phyloP scores from a whole-genome alignment of 2,113 vertebrate species.

The Todiramphus chloris region DNA sequence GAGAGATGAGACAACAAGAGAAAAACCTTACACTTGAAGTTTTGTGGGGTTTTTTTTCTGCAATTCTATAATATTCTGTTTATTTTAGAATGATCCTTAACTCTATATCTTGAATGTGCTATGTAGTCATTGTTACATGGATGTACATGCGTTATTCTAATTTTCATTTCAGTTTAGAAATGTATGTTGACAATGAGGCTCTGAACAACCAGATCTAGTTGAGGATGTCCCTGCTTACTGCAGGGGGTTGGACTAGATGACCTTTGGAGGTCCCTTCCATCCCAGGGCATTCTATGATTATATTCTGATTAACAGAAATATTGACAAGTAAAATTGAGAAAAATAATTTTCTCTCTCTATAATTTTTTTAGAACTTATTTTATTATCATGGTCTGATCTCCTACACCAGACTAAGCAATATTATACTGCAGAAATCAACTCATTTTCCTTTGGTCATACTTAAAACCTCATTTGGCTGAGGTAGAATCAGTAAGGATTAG shows the following conservation, averaged over 20 bases:
- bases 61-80: not conserved
- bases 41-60: accelerated
- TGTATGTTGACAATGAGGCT: not conserved
- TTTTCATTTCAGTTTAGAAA: not conserved
- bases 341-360: not conserved
- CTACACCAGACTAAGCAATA: not conserved
- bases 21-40: not conserved
- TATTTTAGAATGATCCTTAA: not conserved
- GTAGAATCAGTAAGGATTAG: not conserved
- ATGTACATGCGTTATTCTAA: not conserved
- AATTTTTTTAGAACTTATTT: not conserved
- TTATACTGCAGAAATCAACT: not conserved
- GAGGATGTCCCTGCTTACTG: no score
- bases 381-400: not conserved
- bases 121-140: not conserved
- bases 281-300: not conserved
- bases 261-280: no score
- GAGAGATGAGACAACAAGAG: not conserved
- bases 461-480: not conserved
- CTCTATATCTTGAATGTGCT: not conserved
- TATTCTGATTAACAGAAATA: not conserved
- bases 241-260: no score
- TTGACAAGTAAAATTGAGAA: not conserved
- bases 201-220: no score
- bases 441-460: not conserved